phyloP scores from a whole-genome alignment of 2,113 vertebrate genomes.

The Lichenostomus cassidix region DNA sequence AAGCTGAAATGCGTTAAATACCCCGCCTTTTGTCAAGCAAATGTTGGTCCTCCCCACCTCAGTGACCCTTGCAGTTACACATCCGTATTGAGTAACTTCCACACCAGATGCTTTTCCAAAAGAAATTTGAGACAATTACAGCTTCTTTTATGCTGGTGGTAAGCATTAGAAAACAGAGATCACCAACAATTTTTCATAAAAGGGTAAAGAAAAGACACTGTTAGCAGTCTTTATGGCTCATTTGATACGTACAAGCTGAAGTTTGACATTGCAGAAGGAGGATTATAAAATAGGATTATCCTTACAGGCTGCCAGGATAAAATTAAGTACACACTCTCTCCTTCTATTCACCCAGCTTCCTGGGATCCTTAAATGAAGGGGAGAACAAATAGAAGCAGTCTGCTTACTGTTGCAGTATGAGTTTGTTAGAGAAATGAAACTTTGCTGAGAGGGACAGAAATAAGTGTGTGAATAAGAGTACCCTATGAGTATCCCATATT shows the following conservation, averaged over 20 bases:
- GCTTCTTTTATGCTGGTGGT: not conserved
- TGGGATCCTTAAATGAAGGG: not conserved
- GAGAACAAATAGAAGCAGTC: not conserved
- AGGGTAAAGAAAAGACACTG: not conserved
- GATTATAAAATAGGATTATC: slow-evolving; percentile 2
- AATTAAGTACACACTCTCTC: not conserved
- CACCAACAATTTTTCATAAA: not conserved
- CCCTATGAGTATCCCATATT: not conserved
- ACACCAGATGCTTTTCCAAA: not conserved
- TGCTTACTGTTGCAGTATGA: not conserved
- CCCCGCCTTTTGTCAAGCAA: not conserved
- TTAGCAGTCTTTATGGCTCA: not conserved
- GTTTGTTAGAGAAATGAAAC: not conserved
- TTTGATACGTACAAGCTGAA: not conserved
- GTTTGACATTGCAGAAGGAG: not conserved
- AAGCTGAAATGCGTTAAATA: not conserved
- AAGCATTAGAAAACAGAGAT: not conserved
- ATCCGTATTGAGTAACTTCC: not conserved
- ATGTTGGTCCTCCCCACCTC: not conserved
- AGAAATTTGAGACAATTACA: not conserved
- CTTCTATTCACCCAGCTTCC: not conserved
- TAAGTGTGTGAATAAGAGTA: not conserved
- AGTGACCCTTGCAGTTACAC: not conserved
- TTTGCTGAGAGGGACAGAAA: not conserved
- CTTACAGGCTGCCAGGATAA: not conserved